These are phyloP conservation scores for Mesocentrotus franciscanus DNA, from an alignment of 53 echinoderm and acorn worm species.

Conservation along the genomic window DNA sequence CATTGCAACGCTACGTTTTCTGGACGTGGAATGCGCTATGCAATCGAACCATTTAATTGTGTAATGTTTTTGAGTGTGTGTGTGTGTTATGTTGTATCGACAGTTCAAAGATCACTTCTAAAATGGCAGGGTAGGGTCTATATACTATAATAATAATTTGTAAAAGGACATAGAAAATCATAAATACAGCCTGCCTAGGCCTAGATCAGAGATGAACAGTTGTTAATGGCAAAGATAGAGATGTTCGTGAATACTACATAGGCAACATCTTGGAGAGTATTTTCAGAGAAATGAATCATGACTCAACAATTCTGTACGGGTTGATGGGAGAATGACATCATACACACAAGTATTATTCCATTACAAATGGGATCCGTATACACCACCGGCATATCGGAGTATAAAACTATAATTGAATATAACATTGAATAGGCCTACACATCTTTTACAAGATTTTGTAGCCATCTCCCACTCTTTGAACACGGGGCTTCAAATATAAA, in stretches of 20 bases:
- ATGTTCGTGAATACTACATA: background rate
- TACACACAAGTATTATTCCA: background rate
- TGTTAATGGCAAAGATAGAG: background rate
- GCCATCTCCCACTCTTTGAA: background rate
- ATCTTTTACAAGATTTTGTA: background rate
- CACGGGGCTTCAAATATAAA: background rate
- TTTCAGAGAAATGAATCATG: slow-evolving; percentile 2
- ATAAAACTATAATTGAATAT: no score
- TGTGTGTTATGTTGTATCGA: background rate
- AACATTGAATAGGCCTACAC: no score
- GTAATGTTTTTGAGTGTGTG: background rate
- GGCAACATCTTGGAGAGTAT: background rate
- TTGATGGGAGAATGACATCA: background rate
- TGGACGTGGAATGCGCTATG: slow-evolving; percentile 1
- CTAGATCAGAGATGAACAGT: background rate
- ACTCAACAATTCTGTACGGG: slow-evolving; percentile 1
- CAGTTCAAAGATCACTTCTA: background rate
- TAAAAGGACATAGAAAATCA: background rate
- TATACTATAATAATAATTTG: background rate
- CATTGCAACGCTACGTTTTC: background rate
- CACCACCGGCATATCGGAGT: no score
- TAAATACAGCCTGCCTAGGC: background rate
- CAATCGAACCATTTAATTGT: background rate
- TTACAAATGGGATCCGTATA: background rate
- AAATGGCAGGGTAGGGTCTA: background rate